Percentiles rank a stretch among this genome's conserved stretches.
phyloP scores from a whole-genome alignment of 2,888 invertebrate species.

The Drosophila gaucha region DNA sequence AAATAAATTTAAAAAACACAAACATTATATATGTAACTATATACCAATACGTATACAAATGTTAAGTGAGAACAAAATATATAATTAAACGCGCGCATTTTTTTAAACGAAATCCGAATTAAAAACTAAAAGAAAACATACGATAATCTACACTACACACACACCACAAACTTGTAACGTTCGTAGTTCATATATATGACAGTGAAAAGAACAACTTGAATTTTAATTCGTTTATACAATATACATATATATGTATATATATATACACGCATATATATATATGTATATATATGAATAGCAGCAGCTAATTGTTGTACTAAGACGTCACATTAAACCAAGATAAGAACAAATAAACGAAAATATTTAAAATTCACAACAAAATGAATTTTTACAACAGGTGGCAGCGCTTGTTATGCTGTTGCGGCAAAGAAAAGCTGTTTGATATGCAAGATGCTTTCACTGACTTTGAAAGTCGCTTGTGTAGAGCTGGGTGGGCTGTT shows the following conservation, averaged over 20 bases:
- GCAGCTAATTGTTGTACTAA: conserved; percentile 77
- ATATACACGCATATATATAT: conserved; percentile 35
- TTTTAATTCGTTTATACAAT: conserved; percentile 72
- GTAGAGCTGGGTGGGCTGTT: too few species aligned
- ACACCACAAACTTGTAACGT: conserved; percentile 54
- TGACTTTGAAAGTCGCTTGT: too few species aligned
- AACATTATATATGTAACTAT: conserved; percentile 61
- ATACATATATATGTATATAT: conserved; percentile 33
- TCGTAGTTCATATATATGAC: conserved; percentile 48
- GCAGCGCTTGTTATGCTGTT: conserved; percentile 16
- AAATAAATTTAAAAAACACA: conserved; percentile 2
- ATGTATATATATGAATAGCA: conserved; percentile 40
- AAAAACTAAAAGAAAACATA: conserved; percentile 26
- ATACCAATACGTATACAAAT: conserved; percentile 58
- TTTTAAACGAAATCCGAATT: conserved; percentile 43
- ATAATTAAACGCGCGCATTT: conserved; percentile 40
- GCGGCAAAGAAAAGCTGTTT: conserved; percentile 10
- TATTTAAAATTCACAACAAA: conserved; percentile 65
- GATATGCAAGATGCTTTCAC: too few species aligned
- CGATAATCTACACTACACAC: conserved; percentile 61
- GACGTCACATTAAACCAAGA: conserved; percentile 67
- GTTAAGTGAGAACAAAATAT: conserved; percentile 36
- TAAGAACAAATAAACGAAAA: conserved; percentile 69
- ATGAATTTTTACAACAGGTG: conserved; percentile 1
- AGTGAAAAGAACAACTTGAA: conserved; percentile 60